phyloP scores from a whole-genome alignment of 2,113 vertebrate species.

The Apodemus sylvaticus region DNA sequence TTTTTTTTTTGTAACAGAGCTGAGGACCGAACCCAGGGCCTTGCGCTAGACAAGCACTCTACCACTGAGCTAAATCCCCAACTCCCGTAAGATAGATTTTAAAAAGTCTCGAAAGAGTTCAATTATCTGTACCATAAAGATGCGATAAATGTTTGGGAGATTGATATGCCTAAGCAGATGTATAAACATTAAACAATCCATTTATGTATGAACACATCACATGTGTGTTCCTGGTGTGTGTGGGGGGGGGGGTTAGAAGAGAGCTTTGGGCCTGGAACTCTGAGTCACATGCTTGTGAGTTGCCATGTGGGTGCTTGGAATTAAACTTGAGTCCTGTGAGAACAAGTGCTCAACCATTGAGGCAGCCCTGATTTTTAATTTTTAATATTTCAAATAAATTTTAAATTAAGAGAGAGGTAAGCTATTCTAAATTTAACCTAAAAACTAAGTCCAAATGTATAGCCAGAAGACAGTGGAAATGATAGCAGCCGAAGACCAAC shows the following conservation, averaged over 20 bases:
- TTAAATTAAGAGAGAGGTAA: not conserved
- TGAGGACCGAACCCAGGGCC: no score
- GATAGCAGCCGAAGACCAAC: not conserved
- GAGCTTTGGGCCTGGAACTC: not conserved
- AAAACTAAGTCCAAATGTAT: not conserved
- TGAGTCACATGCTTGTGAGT: not conserved
- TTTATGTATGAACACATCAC: not conserved
- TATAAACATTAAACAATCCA: not conserved
- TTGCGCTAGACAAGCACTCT: no score
- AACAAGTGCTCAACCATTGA: not conserved
- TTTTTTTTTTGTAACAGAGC: no score
- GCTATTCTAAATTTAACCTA: not conserved
- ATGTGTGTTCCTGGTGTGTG: not conserved
- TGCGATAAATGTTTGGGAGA: not conserved
- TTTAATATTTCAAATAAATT: not conserved
- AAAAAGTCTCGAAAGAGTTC: not conserved
- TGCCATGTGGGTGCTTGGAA: not conserved
- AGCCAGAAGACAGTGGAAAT: slow-evolving; percentile 9
- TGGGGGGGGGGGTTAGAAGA: not conserved
- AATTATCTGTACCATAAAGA: not conserved
- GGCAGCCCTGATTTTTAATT: not conserved
- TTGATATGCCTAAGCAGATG: not conserved
- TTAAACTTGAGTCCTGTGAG: not conserved
- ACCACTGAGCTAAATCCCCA: no score
- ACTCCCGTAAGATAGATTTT: no score